Evolutionary conservation across 2,113 vertebrate genomes (phyloP).

Genomic region (Ictidomys tridecemlineatus): DNA sequence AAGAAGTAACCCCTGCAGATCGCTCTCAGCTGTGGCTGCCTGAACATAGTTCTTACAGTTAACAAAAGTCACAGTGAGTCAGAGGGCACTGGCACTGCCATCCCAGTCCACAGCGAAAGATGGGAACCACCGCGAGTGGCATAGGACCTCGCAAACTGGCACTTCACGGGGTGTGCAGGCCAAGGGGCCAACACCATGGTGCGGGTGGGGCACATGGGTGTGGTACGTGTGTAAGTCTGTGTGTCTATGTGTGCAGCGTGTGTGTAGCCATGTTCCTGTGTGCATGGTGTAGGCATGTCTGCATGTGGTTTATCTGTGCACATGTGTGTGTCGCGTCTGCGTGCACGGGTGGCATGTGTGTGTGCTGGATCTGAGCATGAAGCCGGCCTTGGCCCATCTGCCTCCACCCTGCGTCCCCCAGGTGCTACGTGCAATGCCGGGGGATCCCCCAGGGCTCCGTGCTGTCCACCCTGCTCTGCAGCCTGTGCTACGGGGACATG

Average conservation of each 20-base stretch:
- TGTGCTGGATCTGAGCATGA: fast-evolving
- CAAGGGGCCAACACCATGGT: no score
- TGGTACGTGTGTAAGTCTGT: no score
- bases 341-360: not conserved
- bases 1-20: no score
- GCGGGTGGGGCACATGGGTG: no score
- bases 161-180: fast-evolving
- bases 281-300: fast-evolving
- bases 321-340: not conserved
- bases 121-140: no score
- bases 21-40: no score
- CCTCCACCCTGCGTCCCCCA: conserved; percentile 64
- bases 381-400: fast-evolving
- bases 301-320: no score
- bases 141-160: no score
- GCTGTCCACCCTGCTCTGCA: conserved; percentile 95
- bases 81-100: no score
- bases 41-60: no score
- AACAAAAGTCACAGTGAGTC: not conserved
- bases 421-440: conserved; percentile 91
- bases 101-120: not conserved
- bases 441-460: conserved; percentile 96
- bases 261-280: not conserved
- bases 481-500: conserved; percentile 97
- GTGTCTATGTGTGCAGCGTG: no score